Percentiles rank a stretch among this genome's conserved stretches.
These are phyloP conservation scores for Paraescarpia echinospica DNA, from an alignment of 1,140 invertebrate species.

Conservation along the genomic window DNA sequence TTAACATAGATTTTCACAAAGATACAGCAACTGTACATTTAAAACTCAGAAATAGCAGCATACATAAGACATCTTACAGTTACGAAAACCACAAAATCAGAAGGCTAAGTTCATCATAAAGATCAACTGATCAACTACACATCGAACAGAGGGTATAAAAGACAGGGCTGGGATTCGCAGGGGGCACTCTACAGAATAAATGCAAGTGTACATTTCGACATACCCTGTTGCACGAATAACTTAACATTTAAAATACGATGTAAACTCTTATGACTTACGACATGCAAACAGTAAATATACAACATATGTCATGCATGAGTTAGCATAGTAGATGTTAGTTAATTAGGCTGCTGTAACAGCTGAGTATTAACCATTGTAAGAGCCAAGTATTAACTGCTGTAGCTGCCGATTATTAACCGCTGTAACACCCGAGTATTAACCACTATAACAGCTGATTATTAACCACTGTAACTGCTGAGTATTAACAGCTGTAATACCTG, in stretches of 20 bases:
- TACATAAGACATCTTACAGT: not conserved
- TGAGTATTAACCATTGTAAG: not conserved
- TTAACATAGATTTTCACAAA: not conserved
- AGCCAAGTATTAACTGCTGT: too few relatives aligned
- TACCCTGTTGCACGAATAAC: not conserved
- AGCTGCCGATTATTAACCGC: too few relatives aligned
- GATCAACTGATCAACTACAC: not conserved
- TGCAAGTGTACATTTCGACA: not conserved
- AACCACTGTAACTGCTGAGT: too few relatives aligned
- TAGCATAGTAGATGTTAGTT: not conserved
- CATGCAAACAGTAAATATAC: not conserved
- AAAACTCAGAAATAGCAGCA: not conserved
- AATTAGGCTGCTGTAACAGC: not conserved
- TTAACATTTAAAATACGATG: not conserved
- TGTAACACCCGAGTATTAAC: too few relatives aligned
- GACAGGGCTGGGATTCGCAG: not conserved
- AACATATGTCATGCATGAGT: not conserved
- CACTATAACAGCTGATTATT: too few relatives aligned
- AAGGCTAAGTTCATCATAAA: not conserved
- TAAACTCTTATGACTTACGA: not conserved
- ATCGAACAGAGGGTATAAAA: not conserved
- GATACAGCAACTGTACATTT: too few relatives aligned
- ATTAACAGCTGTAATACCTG: too few relatives aligned
- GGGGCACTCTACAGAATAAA: not conserved
- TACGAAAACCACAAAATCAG: not conserved